phyloP scores from a whole-genome alignment of 2,888 invertebrate genomes.

The Scelioninae gen. 2 region DNA sequence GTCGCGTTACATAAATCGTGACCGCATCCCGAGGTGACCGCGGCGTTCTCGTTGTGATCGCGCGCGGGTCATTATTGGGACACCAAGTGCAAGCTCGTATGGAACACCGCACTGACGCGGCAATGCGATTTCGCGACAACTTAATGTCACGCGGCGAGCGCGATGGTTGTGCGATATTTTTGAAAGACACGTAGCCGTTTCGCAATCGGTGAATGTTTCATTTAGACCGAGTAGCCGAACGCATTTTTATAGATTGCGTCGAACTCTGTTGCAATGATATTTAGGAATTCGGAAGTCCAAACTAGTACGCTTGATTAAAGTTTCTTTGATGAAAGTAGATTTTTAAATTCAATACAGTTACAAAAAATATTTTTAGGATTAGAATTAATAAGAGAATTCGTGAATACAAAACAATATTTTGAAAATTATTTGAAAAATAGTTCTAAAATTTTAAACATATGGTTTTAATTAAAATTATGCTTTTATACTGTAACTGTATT shows the following conservation, averaged over 20 bases:
- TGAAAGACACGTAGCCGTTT: slow-evolving; percentile 2
- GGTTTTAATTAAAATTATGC: no score
- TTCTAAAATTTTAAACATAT: no score
- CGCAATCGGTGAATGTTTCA: neutral
- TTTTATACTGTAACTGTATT: no score
- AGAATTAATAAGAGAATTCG: no score
- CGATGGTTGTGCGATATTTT: slow-evolving; percentile 14
- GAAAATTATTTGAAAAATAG: no score
- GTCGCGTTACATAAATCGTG: slow-evolving; percentile 65
- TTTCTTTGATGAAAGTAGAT: no score
- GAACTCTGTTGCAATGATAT: no score
- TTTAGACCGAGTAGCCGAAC: no score
- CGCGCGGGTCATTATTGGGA: slow-evolving; percentile 51
- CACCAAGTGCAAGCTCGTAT: slow-evolving; percentile 54
- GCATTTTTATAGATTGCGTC: no score
- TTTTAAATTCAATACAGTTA: no score
- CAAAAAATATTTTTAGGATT: no score
- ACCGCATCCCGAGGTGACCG: slow-evolving; percentile 64
- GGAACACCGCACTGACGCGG: slow-evolving; percentile 16
- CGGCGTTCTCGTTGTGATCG: slow-evolving; percentile 51
- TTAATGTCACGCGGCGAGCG: slow-evolving; percentile 6
- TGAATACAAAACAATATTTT: no score
- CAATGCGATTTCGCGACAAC: slow-evolving; percentile 18
- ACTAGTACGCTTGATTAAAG: neutral
- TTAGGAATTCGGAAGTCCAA: neutral